Base-by-base conservation (phyloP, 2,888 invertebrate species). In the Pollenia griseotomentosa region DNA sequence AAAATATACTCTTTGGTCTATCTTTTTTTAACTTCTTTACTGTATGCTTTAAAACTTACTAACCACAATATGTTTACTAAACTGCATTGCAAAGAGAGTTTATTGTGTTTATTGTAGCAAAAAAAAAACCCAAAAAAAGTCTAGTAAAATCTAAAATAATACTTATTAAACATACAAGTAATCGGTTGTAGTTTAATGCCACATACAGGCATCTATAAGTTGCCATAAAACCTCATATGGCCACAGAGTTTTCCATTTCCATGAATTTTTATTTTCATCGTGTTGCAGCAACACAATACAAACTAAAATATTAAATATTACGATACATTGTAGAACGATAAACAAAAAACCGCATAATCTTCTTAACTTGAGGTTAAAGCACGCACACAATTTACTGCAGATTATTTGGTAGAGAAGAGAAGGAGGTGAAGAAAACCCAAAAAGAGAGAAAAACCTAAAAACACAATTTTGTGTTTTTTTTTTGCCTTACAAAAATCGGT, bases 261-360 rank as follows among this genome's bases (percentile, higher is more conserved):
- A 46, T 77, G 53, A 55, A 44, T 65, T 63, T 71, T 71, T 68
- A 33, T 68, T 40, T 42, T 33, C 23, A 71, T 40, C 33, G 42
- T 42, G 42, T 33, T 33, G 33, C 33, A 33, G 33, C 33, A 33
- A 33, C 33, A 33, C 33, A 55, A 61, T 12, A 61, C 51, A 61
- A 83, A 70, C 19, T 63, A 40, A 63, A 42, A 63, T 33, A 83
- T 33, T 33, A 68, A 70, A 83, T 75, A 77, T 61, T 70, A 74
- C 33, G 59, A 53, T 59, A 73, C 33, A 68, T 44, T 79, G 59
- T 59, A n/a, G 23, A 74, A 74, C 46, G 68, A 87, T 87, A 87
- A 87, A 73, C 78, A 61, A 42, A 84, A 83, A 85, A 84, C 87
- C 87, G 78, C 87, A 87, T 87, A 84, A 87, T 84, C 84, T 87